Base-by-base conservation (phyloP, 2,888 invertebrate genomes). In the Caenorhabditis panamensis region DNA sequence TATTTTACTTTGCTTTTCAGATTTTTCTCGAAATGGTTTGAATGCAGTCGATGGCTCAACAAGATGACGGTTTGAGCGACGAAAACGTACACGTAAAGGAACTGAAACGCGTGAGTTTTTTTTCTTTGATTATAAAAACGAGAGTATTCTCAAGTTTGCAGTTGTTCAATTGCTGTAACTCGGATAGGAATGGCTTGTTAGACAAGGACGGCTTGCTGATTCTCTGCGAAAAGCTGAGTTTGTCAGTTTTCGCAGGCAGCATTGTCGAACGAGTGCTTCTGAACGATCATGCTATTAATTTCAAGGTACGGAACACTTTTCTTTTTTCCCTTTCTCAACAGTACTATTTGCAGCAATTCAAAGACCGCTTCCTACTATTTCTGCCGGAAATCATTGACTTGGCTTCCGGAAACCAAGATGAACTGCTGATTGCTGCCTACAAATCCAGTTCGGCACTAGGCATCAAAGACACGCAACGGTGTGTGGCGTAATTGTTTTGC, bases 331-430 rank as follows among this genome's bases (percentile, higher is more conserved):
- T 51, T 2, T 41, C 11, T 6, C 51, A 62, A 41, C 31, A 1
- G 20, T 18, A 47, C 22, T n/a, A 49, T 62, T 63, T 84, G 0
- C 79, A 87, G 87, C 81, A 79, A 76, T 87, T 87, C 75, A 87
- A 87, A 83, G 86, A 86, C 37, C 82, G 87, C 20, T 87, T 87
- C 72, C 73, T 87, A 18, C 76, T 83, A 54, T 83, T 86, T 56
- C 79, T 87, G 9, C 87, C 87, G 49, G 87, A 87, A 79, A 87
- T 87, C 67, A 86, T 87, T 54, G 87, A 87, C 71, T 78, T 87
- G 26, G 82, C 84, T 2, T 84, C 86, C 31, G 86, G 87, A 59
- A 84, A 78, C 54, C 83, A 82, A 36, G 86, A 87, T 64, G 80
- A 82, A 49, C 68, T 86, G 16, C 66, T 84, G 18, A 64, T 79